These are phyloP conservation scores for Ennomos quercinarius DNA, from an alignment of 2,888 invertebrate species.

Conservation along the genomic window DNA sequence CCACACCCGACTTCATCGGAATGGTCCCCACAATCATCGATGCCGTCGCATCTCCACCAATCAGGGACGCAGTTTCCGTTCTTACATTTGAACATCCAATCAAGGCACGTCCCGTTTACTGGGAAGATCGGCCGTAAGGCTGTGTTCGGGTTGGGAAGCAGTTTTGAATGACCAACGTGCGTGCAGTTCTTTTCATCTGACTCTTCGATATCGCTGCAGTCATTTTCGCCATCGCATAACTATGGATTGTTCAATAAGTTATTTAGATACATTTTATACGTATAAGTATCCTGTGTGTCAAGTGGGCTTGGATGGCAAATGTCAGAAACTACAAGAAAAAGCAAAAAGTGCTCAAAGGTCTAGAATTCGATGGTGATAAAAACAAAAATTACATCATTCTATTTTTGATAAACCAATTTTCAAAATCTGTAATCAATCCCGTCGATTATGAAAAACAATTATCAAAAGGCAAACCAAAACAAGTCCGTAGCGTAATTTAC, in stretches of 20 bases:
- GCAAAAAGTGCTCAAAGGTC: too few relatives aligned
- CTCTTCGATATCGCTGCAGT: conserved; percentile 87
- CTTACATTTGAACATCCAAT: conserved; percentile 92
- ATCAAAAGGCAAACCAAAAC: too few relatives aligned
- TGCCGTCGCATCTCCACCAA: conserved; percentile 93
- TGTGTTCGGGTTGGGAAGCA: conserved; percentile 57
- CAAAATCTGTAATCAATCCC: too few relatives aligned
- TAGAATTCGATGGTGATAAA: too few relatives aligned
- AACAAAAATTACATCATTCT: too few relatives aligned
- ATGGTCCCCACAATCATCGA: conserved; percentile 90
- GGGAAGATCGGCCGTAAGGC: conserved; percentile 58
- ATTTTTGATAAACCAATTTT: too few relatives aligned
- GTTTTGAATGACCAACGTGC: conserved; percentile 58
- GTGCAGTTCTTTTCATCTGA: conserved; percentile 91
- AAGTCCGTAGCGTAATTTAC: too few relatives aligned
- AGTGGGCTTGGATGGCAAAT: too few relatives aligned
- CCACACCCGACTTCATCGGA: conserved; percentile 90
- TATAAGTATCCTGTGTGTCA: too few relatives aligned
- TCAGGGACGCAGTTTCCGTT: conserved; percentile 90
- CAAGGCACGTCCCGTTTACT: conserved; percentile 83
- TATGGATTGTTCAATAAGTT: conserved; percentile 33
- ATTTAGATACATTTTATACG: too few relatives aligned
- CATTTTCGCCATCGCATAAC: conserved; percentile 89
- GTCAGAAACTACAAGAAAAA: too few relatives aligned
- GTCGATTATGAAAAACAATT: too few relatives aligned